These are phyloP conservation scores for Meloidogyne chitwoodi DNA, from an alignment of 1,140 invertebrate species.

Conservation along the genomic window DNA sequence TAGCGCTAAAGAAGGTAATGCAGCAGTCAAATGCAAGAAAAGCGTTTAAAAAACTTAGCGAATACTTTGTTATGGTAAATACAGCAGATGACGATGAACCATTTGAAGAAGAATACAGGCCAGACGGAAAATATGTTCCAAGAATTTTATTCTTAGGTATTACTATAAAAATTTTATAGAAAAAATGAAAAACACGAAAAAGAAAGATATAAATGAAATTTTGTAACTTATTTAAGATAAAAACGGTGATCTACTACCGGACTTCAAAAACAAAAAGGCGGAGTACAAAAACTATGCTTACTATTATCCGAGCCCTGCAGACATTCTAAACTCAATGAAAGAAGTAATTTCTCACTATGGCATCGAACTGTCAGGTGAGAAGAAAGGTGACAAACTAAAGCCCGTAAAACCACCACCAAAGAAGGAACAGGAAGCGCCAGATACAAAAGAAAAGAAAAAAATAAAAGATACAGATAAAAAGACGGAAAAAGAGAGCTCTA, in stretches of 20 bases:
- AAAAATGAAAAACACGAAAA: background rate
- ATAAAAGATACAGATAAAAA: constrained; percentile 9
- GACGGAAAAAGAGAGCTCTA: background rate
- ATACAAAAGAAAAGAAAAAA: constrained; percentile 24
- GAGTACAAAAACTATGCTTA: constrained; percentile 60
- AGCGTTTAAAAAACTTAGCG: constrained; percentile 55
- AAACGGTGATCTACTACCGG: constrained; percentile 37
- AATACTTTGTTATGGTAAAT: constrained; percentile 60
- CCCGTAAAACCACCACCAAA: constrained; percentile 50
- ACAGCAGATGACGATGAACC: constrained; percentile 59
- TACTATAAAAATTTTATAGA: background rate
- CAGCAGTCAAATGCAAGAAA: constrained; percentile 59
- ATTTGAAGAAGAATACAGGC: constrained; percentile 54
- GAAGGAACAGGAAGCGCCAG: constrained; percentile 26
- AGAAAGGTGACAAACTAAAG: constrained; percentile 56
- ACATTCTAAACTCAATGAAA: constrained; percentile 59
- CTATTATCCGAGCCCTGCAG: constrained; percentile 57
- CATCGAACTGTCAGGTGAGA: constrained; percentile 50
- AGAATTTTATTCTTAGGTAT: constrained; percentile 53
- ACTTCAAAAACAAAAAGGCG: constrained; percentile 59
- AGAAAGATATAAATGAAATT: background rate
- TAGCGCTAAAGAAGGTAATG: constrained; percentile 59
- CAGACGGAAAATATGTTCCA: constrained; percentile 59
- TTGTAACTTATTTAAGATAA: constrained; percentile 32
- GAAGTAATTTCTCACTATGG: constrained; percentile 51